Base-by-base conservation (phyloP, 2,113 vertebrate genomes). In the Crypturellus undulatus region DNA sequence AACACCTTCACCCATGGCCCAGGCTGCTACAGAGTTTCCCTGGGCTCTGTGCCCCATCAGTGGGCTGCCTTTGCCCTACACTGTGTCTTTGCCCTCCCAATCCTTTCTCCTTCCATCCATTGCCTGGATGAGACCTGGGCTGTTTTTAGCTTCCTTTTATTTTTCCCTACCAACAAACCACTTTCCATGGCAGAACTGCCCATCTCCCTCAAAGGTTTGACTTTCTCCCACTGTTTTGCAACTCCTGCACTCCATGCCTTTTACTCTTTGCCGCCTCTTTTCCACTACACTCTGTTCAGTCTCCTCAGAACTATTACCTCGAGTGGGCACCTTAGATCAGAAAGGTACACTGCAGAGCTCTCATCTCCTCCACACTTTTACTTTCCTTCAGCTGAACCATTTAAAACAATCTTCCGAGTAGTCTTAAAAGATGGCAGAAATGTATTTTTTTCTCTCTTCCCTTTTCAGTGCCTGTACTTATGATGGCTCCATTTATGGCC, bases 121-220 rank as follows among this genome's bases (percentile, higher is more conserved):
- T 17, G 15, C 54, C 26, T 56, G 0, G 0, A 0, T 24, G 22
- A 30, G 20, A 54, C 42, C 13, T 8, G 3, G 79, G 26, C 49
- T 69, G 43, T 11, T 72, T 47, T 20, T 20, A 9, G 4, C 8
- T n/a, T 14, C 24, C 7, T 32, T 17, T 25, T n/a, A 12, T 76
- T 87, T 30, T 51, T 6, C 22, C 34, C 45, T 65, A 60, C 10
- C 12, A 77, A 40, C 18, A 69, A 65, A 11, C 4, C 3, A 5
- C 7, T 59, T 3, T 0, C 14, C 9, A 18, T 47, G 75, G 42
- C 70, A 68, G 42, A 89, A 68, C 12, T 8, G 24, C 11, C 11
- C 59, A 59, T 52, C 28, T n/a, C n/a, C n/a, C n/a, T n/a, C n/a
- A n/a, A n/a, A n/a, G n/a, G n/a, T n/a, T n/a, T n/a, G n/a, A n/a